These are phyloP conservation scores for Acronicta alni DNA, from an alignment of 2,888 invertebrate species.

Conservation along the genomic window DNA sequence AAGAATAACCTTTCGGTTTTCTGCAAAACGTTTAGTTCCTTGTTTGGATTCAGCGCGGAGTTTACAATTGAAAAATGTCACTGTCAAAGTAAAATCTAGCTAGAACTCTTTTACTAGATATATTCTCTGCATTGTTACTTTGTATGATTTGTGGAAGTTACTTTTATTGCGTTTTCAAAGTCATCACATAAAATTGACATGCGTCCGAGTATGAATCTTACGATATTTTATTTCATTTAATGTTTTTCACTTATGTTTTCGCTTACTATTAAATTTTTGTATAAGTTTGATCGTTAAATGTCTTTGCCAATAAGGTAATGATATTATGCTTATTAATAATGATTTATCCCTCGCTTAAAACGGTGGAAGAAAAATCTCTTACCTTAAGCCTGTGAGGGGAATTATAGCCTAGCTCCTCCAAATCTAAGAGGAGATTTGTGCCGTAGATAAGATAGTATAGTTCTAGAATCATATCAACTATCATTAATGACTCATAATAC, in stretches of 20 bases:
- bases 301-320: no score
- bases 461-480: no score
- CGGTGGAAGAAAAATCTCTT: no score
- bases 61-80: constrained; percentile 50
- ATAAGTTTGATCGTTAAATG: no score
- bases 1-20: constrained; percentile 12
- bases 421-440: no score
- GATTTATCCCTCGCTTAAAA: no score
- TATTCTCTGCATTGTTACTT: constrained; percentile 20
- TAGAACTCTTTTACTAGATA: constrained; percentile 20
- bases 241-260: background rate
- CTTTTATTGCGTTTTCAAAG: constrained; percentile 1
- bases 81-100: constrained; percentile 26
- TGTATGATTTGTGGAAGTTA: constrained; percentile 9
- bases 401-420: no score
- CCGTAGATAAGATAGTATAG: no score
- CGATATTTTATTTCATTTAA: background rate
- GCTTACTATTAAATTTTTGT: no score
- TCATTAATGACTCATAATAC: no score
- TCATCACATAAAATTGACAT: background rate
- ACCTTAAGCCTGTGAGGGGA: no score
- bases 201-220: background rate
- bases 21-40: constrained; percentile 24
- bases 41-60: constrained; percentile 14
- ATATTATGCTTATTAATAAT: no score